These are phyloP conservation scores for Mionectes macconnelli DNA, from an alignment of 2,113 vertebrate genomes.

Conservation along the genomic window DNA sequence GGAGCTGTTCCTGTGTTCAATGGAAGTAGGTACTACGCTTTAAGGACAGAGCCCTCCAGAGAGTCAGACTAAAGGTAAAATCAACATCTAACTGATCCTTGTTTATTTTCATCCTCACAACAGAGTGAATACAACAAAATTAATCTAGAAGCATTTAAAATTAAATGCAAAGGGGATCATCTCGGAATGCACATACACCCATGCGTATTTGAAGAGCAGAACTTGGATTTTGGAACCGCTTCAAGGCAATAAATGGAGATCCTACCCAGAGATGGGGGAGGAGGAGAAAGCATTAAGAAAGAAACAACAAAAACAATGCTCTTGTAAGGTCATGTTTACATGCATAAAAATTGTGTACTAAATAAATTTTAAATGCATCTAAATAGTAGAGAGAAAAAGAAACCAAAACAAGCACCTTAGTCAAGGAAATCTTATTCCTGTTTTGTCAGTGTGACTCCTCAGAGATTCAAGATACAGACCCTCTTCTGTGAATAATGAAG, in stretches of 20 bases:
- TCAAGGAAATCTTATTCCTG: neutral
- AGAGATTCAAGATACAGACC: neutral
- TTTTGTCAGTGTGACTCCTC: neutral
- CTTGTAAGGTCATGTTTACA: neutral
- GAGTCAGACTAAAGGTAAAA: neutral
- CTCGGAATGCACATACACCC: neutral
- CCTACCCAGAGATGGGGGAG: neutral
- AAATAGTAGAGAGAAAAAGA: neutral
- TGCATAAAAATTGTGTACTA: neutral
- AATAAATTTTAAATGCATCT: neutral
- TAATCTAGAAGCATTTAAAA: neutral
- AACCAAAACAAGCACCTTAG: neutral
- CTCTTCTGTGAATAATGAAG: neutral
- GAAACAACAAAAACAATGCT: neutral
- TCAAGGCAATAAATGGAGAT: neutral
- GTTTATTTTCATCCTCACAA: neutral
- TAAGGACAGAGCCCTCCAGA: neutral
- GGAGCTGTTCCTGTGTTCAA: neutral
- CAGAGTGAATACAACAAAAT: neutral
- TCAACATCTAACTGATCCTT: neutral
- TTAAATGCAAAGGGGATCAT: neutral
- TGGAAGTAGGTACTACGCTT: neutral
- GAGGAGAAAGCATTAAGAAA: neutral
- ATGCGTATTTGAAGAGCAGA: neutral
- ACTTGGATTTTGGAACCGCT: neutral